Conservation (phyloP, 1,140 invertebrate species). For the Saccostrea cuccullata region DNA sequence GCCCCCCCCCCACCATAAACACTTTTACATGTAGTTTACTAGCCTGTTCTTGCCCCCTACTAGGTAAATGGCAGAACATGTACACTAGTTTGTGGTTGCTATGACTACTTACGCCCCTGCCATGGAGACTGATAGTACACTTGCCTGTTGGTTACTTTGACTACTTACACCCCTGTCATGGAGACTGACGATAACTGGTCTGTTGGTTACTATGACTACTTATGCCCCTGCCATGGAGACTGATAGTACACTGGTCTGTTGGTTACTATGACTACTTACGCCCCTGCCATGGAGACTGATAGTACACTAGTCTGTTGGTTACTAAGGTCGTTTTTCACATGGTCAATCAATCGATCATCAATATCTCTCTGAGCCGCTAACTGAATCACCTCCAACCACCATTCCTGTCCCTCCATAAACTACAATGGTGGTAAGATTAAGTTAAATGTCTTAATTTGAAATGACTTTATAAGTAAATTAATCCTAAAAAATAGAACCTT, state of each 20-base stretch:
- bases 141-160: not conserved
- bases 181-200: conserved; percentile 25
- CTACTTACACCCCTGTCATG: conserved; percentile 53
- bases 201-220: conserved; percentile 9
- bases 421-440: not conserved
- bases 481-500: too few relatives aligned
- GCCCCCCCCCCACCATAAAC: too few relatives aligned
- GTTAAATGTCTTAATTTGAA: too few relatives aligned
- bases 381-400: conserved; percentile 76
- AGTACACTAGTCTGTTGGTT: conserved; percentile 57
- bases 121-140: not conserved
- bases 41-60: too few relatives aligned
- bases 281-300: conserved; percentile 44
- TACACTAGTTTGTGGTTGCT: too few relatives aligned
- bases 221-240: conserved; percentile 52
- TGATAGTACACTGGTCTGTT: not conserved
- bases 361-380: conserved; percentile 64
- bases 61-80: too few relatives aligned
- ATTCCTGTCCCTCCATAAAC: conserved; percentile 62
- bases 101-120: conserved; percentile 47
- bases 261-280: conserved; percentile 43
- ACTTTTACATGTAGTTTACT: too few relatives aligned
- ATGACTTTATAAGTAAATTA: too few relatives aligned
- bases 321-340: conserved; percentile 78
- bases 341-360: conserved; percentile 75